Evolutionary conservation across 2,797 vertebrate species (phyloP).

Genomic region (Enteromius anoplus): DNA sequence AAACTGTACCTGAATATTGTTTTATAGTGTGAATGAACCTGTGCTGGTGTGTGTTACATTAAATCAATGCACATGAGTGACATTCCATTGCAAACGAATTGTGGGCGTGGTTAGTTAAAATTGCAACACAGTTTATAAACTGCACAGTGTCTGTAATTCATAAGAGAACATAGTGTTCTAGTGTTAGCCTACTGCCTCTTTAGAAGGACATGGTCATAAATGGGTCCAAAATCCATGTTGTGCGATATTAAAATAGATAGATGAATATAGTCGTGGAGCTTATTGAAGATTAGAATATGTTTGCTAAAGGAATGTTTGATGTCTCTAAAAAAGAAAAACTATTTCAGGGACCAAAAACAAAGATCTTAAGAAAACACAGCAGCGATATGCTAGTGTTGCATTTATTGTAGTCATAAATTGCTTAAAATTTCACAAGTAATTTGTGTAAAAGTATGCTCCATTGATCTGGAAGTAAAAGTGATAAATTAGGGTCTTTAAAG

Average conservation of each 20-base stretch:
- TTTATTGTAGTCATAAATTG: no score
- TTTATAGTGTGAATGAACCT: not conserved
- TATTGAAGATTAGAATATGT: not conserved
- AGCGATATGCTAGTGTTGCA: no score
- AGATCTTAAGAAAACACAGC: not conserved
- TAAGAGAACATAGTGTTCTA: not conserved
- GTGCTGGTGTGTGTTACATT: not conserved
- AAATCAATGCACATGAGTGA: not conserved
- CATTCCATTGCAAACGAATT: not conserved
- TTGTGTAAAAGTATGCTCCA: no score
- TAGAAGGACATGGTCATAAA: not conserved
- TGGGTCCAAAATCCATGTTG: not conserved
- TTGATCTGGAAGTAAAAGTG: no score
- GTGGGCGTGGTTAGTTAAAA: not conserved
- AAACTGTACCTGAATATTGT: not conserved
- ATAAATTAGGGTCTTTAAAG: not conserved
- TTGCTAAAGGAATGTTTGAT: not conserved
- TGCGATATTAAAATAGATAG: not conserved
- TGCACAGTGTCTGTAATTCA: not conserved
- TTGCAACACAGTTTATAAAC: not conserved
- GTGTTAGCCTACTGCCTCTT: not conserved
- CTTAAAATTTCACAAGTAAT: no score
- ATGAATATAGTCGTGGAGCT: not conserved
- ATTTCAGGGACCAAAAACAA: not conserved
- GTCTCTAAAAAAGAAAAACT: not conserved